These are phyloP conservation scores for Aurelia coerulea DNA, from an alignment of 30 jellyfish, hydroid and myxozoan genomes.

Conservation along the genomic window DNA sequence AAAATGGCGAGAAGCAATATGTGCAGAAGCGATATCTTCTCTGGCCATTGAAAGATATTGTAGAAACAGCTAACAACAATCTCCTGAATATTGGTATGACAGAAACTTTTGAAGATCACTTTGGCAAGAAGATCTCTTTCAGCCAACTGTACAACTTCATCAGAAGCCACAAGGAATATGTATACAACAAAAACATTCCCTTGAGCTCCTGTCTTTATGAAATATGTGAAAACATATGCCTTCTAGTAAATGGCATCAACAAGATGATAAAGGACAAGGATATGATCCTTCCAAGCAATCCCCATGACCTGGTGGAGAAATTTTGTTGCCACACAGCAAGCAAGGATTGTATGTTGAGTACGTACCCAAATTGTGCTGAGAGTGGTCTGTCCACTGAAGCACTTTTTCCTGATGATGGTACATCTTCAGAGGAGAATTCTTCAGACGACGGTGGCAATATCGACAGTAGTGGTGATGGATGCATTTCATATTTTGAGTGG, in stretches of 20 bases:
- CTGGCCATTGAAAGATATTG: slow-evolving; percentile 55
- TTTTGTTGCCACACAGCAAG: slow-evolving; percentile 8
- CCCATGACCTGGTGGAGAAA: slow-evolving; percentile 15
- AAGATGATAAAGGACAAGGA: slow-evolving; percentile 19
- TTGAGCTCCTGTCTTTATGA: slow-evolving; percentile 48
- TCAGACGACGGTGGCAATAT: slow-evolving; percentile 44
- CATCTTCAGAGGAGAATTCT: neutral
- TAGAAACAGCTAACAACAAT: slow-evolving; percentile 22
- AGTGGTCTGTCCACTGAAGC: too few species aligned
- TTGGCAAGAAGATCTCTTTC: neutral
- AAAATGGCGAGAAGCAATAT: slow-evolving; percentile 46
- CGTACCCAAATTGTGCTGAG: too few species aligned
- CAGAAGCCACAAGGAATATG: slow-evolving; percentile 32
- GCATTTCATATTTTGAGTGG: slow-evolving; percentile 14
- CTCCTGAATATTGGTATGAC: neutral
- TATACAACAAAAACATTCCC: slow-evolving; percentile 34
- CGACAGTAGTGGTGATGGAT: slow-evolving; percentile 17
- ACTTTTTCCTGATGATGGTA: too few species aligned
- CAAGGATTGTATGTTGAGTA: too few species aligned
- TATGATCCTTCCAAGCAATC: slow-evolving; percentile 7
- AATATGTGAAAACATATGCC: slow-evolving; percentile 47
- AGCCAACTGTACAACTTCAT: slow-evolving; percentile 5
- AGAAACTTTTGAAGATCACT: slow-evolving; percentile 20
- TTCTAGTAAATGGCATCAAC: slow-evolving; percentile 34
- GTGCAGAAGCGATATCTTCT: slow-evolving; percentile 50